Conservation (phyloP, 2,113 vertebrate genomes). For the Isichthys henryi region DNA sequence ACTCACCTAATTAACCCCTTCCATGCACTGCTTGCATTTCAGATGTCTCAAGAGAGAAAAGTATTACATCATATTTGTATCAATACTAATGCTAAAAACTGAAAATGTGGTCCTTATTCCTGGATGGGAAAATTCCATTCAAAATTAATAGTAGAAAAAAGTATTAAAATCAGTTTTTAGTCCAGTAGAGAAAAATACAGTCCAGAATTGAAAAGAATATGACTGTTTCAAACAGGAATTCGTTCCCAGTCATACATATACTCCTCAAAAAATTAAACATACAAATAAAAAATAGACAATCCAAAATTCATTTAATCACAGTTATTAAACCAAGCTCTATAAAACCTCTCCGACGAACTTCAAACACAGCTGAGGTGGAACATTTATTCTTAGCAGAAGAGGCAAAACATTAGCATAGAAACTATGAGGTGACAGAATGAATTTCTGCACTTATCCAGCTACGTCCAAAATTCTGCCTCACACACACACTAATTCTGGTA, state of each 20-base stretch:
- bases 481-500: not conserved
- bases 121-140: conserved; percentile 54
- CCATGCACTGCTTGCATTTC: conserved; percentile 33
- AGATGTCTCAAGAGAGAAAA: conserved; percentile 38
- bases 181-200: conserved; percentile 42
- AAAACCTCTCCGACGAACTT: conserved; percentile 48
- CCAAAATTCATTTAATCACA: conserved; percentile 44
- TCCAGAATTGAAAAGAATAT: conserved; percentile 39
- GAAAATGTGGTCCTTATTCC: conserved; percentile 55
- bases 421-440: conserved; percentile 43
- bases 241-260: conserved; percentile 55
- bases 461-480: conserved; percentile 26
- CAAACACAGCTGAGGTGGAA: conserved; percentile 39
- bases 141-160: conserved; percentile 48
- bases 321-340: conserved; percentile 32
- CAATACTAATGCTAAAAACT: conserved; percentile 44
- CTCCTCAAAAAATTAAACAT: conserved; percentile 45
- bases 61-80: conserved; percentile 38
- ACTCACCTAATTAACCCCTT: conserved; percentile 57
- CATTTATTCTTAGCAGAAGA: conserved; percentile 43
- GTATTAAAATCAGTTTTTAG: conserved; percentile 48
- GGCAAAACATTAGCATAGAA: conserved; percentile 32
- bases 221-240: conserved; percentile 33
- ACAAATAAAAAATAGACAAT: conserved; percentile 38
- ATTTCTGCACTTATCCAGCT: conserved; percentile 32